Base-by-base conservation (phyloP, 2,888 invertebrate genomes). In the Ariolimax columbianus region DNA sequence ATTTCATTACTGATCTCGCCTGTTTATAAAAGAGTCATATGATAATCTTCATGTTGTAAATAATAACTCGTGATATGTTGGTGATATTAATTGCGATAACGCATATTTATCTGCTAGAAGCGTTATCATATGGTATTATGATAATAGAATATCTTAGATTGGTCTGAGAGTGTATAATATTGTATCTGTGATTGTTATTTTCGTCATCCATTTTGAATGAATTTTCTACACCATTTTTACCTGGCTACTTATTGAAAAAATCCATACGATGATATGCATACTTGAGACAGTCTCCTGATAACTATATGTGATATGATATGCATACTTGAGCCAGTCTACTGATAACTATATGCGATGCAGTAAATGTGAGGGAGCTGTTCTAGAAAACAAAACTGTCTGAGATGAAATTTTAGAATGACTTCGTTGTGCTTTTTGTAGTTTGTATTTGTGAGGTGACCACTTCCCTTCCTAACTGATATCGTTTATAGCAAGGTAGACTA, bases 1-100 rank as follows among this genome's bases (percentile, higher is more conserved):
- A 23, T 77, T 77, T 59, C 59, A 77, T 33, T 36, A 59, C 9
- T 77, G 79, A 79, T 79, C 79, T 79, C 79, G 43, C 23, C 2
- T 43, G 40, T 78, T 79, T 30, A 11, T 26, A 55, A 40, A 55
- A 38, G 0, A 73, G 33, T 47, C 51, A 51, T 75, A 14, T 51
- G 19, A 75, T 33, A 51, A 30, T 51, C 51, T 51, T 75, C 19
- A 51, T 75, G 51, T 75, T 75, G 51, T 36, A 51, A 75, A 75
- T 33, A 47, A 33, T 1, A 75, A 75, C 19, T 75, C 51, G 75
- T 75, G 75, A 75, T 75, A 75, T 33, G 47, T 51, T 51, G 33
- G 51, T 75, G 75, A 75, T 75, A 75, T 75, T 75, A 75, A n/a
- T 75, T 33, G 38, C 75, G 33, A 33, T 51, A 30, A 51, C 3